phyloP scores from a whole-genome alignment of 2,888 invertebrate genomes.

The Andrena camellia region DNA sequence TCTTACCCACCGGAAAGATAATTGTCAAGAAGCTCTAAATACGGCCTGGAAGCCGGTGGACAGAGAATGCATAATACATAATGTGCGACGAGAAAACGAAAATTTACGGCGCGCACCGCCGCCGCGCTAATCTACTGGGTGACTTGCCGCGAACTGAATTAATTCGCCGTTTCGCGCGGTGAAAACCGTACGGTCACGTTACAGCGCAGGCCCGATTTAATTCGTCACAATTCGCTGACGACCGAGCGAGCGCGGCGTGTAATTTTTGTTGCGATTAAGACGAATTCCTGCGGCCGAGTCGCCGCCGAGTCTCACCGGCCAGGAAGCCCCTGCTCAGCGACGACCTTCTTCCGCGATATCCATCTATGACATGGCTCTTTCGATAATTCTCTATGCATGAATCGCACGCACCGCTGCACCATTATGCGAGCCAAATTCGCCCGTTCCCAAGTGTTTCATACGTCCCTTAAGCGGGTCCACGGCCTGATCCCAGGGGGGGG shows the following conservation, averaged over 20 bases:
- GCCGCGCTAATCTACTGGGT: slow-evolving; percentile 60
- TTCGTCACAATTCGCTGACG: slow-evolving; percentile 35
- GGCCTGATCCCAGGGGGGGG: no score
- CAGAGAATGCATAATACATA: slow-evolving; percentile 83
- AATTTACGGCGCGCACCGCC: slow-evolving; percentile 77
- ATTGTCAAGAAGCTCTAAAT: slow-evolving; percentile 84
- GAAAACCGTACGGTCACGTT: slow-evolving; percentile 28
- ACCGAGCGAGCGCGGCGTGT: slow-evolving; percentile 2
- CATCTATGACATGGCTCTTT: neutral
- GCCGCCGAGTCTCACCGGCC: neutral
- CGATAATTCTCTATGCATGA: no score
- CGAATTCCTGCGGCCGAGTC: slow-evolving; percentile 9
- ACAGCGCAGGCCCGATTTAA: slow-evolving; percentile 20
- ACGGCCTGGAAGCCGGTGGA: slow-evolving; percentile 79
- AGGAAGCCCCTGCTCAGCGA: neutral
- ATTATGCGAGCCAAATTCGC: no score
- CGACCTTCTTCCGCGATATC: neutral
- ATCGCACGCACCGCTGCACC: no score
- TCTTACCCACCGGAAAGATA: slow-evolving; percentile 85
- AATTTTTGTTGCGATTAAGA: slow-evolving; percentile 31
- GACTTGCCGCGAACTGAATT: slow-evolving; percentile 54
- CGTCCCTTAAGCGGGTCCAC: no score
- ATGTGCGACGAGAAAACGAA: slow-evolving; percentile 78
- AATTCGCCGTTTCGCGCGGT: slow-evolving; percentile 39
- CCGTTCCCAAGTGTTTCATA: no score